Conservation (phyloP, 2,888 invertebrate genomes). For the Lasioglossum vierecki region DNA sequence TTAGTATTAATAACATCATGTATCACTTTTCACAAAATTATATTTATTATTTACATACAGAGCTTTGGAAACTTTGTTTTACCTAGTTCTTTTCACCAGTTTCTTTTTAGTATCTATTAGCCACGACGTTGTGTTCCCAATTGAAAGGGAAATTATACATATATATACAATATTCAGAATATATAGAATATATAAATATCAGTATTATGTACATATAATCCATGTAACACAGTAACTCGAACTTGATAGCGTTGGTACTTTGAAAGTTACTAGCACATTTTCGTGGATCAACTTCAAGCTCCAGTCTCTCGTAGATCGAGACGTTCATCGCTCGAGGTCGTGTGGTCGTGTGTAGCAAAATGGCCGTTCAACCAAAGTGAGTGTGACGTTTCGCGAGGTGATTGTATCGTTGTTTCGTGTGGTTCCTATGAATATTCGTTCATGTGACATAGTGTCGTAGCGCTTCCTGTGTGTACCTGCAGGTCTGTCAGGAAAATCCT, state of each 20-base stretch:
- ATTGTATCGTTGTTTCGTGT: conserved; percentile 72
- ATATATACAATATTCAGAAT: too few relatives aligned
- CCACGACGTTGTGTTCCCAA: too few relatives aligned
- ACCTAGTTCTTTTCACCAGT: too few relatives aligned
- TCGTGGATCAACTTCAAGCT: conserved; percentile 49
- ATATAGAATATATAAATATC: too few relatives aligned
- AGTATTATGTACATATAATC: too few relatives aligned
- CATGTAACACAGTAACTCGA: too few relatives aligned
- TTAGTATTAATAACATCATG: too few relatives aligned
- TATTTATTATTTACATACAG: too few relatives aligned
- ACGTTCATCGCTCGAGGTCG: conserved; percentile 57
- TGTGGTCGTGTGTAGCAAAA: conserved; percentile 81
- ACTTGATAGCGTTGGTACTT: conserved; percentile 33
- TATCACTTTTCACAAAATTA: too few relatives aligned
- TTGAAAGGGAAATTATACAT: too few relatives aligned
- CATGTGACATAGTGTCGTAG: conserved; percentile 62
- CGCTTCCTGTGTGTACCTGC: conserved; percentile 52
- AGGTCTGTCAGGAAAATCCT: conserved; percentile 44
- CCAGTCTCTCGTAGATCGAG: conserved; percentile 57
- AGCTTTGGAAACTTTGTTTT: too few relatives aligned
- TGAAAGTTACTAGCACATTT: conserved; percentile 31
- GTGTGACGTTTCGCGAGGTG: conserved; percentile 78
- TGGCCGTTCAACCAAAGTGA: conserved; percentile 78
- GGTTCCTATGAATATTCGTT: conserved; percentile 65
- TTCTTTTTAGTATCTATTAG: too few relatives aligned